Percentiles rank a stretch among this genome's conserved stretches.
These are phyloP conservation scores for Muschampia plurimacula DNA, from an alignment of 2,888 invertebrate species.

Conservation along the genomic window DNA sequence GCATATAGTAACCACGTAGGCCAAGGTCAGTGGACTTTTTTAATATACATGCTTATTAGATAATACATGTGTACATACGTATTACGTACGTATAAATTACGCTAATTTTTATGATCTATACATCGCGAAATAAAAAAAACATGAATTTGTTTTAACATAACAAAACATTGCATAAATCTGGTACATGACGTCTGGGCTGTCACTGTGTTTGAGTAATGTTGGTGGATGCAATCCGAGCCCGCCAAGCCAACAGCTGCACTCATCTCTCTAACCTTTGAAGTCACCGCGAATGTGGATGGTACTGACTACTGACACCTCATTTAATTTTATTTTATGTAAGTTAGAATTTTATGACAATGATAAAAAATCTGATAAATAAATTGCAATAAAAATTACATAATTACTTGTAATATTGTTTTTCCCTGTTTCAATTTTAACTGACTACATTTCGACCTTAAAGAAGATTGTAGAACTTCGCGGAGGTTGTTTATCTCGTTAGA, in stretches of 20 bases:
- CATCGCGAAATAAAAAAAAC: slow-evolving; percentile 7
- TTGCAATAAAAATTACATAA: too few species aligned
- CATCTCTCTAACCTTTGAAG: slow-evolving; percentile 44
- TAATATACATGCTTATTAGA: too few species aligned
- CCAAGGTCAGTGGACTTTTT: too few species aligned
- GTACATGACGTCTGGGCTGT: slow-evolving; percentile 44
- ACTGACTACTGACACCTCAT: slow-evolving; percentile 39
- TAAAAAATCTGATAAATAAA: neutral
- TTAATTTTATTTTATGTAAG: slow-evolving; percentile 26
- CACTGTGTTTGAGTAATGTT: slow-evolving; percentile 49
- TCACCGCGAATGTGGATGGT: slow-evolving; percentile 46
- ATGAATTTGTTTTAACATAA: neutral
- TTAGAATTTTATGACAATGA: neutral
- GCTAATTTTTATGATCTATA: too few species aligned
- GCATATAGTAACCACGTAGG: too few species aligned
- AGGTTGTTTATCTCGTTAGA: too few species aligned
- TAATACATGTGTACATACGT: too few species aligned
- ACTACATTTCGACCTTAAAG: too few species aligned
- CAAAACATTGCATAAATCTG: slow-evolving; percentile 35
- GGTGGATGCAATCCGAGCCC: slow-evolving; percentile 47
- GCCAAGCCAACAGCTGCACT: slow-evolving; percentile 45
- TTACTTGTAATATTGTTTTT: too few species aligned
- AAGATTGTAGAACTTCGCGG: too few species aligned
- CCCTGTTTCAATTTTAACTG: too few species aligned
- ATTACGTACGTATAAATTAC: neutral